A percentile compares a stretch with the other conserved stretches of the same genome.
Evolutionary conservation across 2,888 invertebrate species (phyloP).

Genomic region (Drosophila neonasuta): DNA sequence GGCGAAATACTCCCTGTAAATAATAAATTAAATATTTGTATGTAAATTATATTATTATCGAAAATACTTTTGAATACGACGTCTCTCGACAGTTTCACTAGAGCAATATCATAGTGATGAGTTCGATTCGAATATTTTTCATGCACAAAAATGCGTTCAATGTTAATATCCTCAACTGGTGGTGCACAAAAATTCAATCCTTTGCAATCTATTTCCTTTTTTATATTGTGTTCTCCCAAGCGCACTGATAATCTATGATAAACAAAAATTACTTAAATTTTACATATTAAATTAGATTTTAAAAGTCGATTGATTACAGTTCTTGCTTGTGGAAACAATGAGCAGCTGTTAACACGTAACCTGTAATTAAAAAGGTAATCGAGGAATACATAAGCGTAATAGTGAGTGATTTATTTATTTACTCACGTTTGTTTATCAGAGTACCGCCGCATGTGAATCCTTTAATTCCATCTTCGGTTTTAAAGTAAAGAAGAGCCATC

Average conservation of each 20-base stretch:
- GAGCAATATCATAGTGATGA: conserved; percentile 31
- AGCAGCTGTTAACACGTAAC: conserved; percentile 39
- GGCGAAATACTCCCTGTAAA: conserved; percentile 9
- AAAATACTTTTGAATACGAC: background rate
- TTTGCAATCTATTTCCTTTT: background rate
- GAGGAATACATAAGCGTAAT: too few relatives aligned
- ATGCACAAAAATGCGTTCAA: conserved; percentile 5
- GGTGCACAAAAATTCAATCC: conserved; percentile 8
- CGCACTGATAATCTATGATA: conserved; percentile 10
- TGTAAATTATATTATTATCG: background rate
- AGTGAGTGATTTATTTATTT: too few relatives aligned
- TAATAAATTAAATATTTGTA: background rate
- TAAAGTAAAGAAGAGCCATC: conserved; percentile 30
- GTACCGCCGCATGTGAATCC: conserved; percentile 28
- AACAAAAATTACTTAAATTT: background rate
- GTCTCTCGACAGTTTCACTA: conserved; percentile 16
- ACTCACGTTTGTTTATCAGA: conserved; percentile 36
- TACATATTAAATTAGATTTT: background rate
- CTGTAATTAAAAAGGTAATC: background rate
- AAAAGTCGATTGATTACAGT: conserved; percentile 16
- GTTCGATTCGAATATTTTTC: fast-evolving
- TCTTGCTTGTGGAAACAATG: conserved; percentile 15
- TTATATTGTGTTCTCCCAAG: conserved; percentile 14
- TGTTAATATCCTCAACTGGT: conserved; percentile 1
- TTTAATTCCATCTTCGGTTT: fast-evolving